Base-by-base conservation (phyloP, 2,888 invertebrate species). In the Harpalus rufipes region DNA sequence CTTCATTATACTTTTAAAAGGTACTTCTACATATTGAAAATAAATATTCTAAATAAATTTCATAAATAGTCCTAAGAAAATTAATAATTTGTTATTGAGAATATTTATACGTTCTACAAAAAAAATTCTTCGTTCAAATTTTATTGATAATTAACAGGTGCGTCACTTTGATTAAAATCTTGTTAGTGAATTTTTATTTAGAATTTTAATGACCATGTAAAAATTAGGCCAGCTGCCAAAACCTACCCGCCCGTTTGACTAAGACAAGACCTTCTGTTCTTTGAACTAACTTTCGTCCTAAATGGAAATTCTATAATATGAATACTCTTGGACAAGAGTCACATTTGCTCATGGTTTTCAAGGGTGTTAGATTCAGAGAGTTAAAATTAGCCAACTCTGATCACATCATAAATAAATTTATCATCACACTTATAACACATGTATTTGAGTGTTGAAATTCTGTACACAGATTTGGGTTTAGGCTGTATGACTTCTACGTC, bases 141-240 rank as follows among this genome's bases (percentile, higher is more conserved):
- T 74, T 83, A 72, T 68, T 68, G 39, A 5, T 39, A 68, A 68
- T 68, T 39, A 68, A 51, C 44, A 51, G 44, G 68, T 68, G 68
- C 44, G 14, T 68, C n/a, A 68, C 32, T 39, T 68, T 25, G 63
- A 63, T 68, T 68, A 68, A 61, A 32, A 44, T 6, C 68, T 82
- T 56, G 72, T 82, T 82, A 82, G 82, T 56, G 25, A 6, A 12
- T 18, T 72, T 72, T 25, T 32, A 39, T 56, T 32, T 82, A 72
- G 16, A 56, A 68, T 82, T 82, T 72, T 18, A 58, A 82, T 82
- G 82, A 56, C 58, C 82, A 72, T 72, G 65, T 72, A 65, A 32
- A 82, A 82, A 82, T 82, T 72, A 82, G 82, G 82, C 68, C 16
- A 14, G 56, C 16, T 25, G 82, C 82, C 82, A 82, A 68, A 14